Conservation (phyloP, 2,797 vertebrate species). For the Periophthalmus magnuspinnatus region DNA sequence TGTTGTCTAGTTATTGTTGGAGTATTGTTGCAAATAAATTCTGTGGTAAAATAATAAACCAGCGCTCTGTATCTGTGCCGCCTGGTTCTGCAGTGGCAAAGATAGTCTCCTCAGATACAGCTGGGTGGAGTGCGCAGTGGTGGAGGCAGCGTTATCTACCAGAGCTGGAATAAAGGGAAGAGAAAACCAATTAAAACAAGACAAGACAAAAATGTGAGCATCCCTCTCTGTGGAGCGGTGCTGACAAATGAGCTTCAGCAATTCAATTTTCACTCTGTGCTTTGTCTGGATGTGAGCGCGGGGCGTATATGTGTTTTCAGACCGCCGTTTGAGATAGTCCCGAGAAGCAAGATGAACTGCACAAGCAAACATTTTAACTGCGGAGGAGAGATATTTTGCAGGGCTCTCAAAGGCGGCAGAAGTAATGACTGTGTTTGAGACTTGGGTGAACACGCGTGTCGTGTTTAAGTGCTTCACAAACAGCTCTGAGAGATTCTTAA, state of each 20-base stretch:
- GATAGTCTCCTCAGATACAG: conserved; percentile 16
- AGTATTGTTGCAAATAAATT: neutral
- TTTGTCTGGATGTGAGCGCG: conserved; percentile 9
- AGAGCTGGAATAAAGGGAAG: conserved; percentile 31
- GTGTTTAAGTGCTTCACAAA: neutral
- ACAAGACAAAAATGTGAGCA: conserved; percentile 26
- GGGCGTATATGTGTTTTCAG: conserved; percentile 25
- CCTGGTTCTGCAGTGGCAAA: conserved; percentile 15
- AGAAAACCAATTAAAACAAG: conserved; percentile 53
- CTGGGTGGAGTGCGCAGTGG: conserved; percentile 13
- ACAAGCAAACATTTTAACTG: conserved; percentile 30
- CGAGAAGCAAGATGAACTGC: conserved; percentile 30
- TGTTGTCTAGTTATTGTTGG: neutral
- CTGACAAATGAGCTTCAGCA: conserved; percentile 56
- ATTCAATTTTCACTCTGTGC: conserved; percentile 50
- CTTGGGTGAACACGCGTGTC: neutral
- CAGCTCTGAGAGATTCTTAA: neutral
- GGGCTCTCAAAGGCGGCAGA: neutral
- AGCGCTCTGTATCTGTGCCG: neutral
- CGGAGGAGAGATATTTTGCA: neutral
- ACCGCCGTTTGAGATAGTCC: conserved; percentile 18
- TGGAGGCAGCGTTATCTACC: conserved; percentile 23
- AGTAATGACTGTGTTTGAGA: conserved; percentile 13
- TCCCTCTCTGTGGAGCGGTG: conserved; percentile 28
- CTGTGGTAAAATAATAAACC: neutral